phyloP scores from a whole-genome alignment of 2,888 invertebrate species.

The Orthosia incerta region DNA sequence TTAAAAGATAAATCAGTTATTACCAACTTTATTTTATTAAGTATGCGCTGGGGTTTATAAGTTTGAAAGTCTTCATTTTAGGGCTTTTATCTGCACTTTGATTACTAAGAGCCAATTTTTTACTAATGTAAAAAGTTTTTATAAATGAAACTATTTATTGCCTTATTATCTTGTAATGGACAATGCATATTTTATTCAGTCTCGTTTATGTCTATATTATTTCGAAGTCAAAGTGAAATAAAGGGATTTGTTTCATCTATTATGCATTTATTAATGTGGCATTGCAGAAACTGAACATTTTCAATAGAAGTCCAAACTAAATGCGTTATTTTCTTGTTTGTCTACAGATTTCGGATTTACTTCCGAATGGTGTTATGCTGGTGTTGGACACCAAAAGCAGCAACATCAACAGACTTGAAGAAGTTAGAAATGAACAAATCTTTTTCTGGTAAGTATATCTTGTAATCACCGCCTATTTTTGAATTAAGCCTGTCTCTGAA shows the following conservation, averaged over 20 bases:
- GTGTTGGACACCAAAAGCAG: conserved; percentile 83
- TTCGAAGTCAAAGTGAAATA: too few species aligned
- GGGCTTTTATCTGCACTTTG: conserved; percentile 9
- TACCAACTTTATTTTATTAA: conserved; percentile 16
- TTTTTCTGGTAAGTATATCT: conserved; percentile 81
- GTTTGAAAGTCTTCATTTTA: neutral
- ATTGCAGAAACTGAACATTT: too few species aligned
- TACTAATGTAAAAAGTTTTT: conserved; percentile 9
- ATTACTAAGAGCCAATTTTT: conserved; percentile 9
- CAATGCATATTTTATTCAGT: too few species aligned
- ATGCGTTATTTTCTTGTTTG: conserved; percentile 25
- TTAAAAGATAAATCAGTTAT: neutral
- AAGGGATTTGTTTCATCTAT: too few species aligned
- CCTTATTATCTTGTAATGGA: too few species aligned
- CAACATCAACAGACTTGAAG: conserved; percentile 81
- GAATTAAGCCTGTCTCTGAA: too few species aligned
- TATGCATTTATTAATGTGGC: too few species aligned
- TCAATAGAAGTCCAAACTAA: too few species aligned
- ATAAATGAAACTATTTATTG: neutral
- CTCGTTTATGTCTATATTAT: too few species aligned
- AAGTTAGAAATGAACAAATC: conserved; percentile 87
- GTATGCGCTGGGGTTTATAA: neutral
- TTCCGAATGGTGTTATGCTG: conserved; percentile 93
- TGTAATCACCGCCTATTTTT: neutral
- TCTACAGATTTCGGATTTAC: conserved; percentile 92